Percentiles rank a stretch among this genome's conserved stretches.
Evolutionary conservation across 2,113 vertebrate species (phyloP).

Genomic region (Hymenochirus boettgeri): DNA sequence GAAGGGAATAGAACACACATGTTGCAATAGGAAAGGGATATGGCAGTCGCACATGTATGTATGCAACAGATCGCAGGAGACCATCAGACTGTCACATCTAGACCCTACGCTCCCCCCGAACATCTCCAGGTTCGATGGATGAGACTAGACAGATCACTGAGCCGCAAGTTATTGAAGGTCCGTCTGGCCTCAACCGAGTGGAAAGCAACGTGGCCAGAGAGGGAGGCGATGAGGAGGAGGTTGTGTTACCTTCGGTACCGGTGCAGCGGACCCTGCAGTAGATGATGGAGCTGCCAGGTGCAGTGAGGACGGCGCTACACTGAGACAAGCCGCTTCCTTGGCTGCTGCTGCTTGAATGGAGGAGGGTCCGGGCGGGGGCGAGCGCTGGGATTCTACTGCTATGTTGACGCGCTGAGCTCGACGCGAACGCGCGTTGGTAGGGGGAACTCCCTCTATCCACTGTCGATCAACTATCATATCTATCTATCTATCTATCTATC

Average conservation of each 20-base stretch:
- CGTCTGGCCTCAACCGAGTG: background rate
- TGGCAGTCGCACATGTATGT: no score
- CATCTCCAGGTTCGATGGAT: background rate
- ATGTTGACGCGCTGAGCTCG: background rate
- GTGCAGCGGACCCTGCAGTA: background rate
- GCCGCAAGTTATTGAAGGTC: slow-evolving; percentile 13
- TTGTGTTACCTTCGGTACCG: background rate
- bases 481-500: no score
- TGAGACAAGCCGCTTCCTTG: slow-evolving; percentile 1
- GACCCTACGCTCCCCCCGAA: background rate
- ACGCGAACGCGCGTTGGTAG: slow-evolving; percentile 6
- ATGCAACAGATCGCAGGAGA: no score
- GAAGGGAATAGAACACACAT: no score
- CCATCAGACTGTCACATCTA: no score
- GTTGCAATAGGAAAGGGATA: no score
- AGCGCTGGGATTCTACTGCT: background rate
- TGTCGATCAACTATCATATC: no score
- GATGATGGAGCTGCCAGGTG: slow-evolving; percentile 54
- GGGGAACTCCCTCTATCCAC: no score
- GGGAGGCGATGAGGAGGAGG: background rate
- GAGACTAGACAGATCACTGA: background rate
- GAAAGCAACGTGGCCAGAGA: background rate
- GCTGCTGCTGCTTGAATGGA: slow-evolving; percentile 42
- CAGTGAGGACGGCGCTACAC: slow-evolving; percentile 32
- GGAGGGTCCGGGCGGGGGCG: slow-evolving; percentile 12